Percentiles rank a stretch among this genome's conserved stretches.
Conservation (phyloP, 1,140 invertebrate genomes). For the Zaprionus lachaisei region DNA sequence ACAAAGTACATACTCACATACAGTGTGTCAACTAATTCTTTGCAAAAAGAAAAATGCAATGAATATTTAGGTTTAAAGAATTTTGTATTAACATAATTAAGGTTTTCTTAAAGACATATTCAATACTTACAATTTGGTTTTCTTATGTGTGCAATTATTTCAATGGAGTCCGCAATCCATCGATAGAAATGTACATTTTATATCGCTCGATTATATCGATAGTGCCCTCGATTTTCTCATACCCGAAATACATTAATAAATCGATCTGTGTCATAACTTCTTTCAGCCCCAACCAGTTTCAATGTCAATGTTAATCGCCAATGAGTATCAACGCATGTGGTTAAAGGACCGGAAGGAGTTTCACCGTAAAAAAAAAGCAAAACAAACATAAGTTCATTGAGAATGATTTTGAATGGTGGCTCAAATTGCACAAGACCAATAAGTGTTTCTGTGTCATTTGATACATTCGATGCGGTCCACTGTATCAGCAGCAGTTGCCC, state of each 20-base stretch:
- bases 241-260: not conserved
- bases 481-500: not conserved
- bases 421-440: constrained; percentile 52
- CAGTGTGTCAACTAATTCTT: too few relatives aligned
- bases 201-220: too few relatives aligned
- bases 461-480: not conserved
- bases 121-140: too few relatives aligned
- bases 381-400: constrained; percentile 40
- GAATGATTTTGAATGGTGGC: constrained; percentile 73
- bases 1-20: too few relatives aligned
- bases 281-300: constrained; percentile 33
- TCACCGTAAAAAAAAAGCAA: constrained; percentile 14
- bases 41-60: too few relatives aligned
- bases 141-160: too few relatives aligned
- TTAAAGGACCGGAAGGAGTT: constrained; percentile 54
- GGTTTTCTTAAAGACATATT: too few relatives aligned
- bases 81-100: too few relatives aligned
- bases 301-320: constrained; percentile 47
- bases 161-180: too few relatives aligned
- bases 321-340: constrained; percentile 72
- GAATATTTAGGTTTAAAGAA: too few relatives aligned
- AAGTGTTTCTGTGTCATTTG: constrained; percentile 49
- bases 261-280: not conserved
- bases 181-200: too few relatives aligned
- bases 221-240: too few relatives aligned